phyloP scores from a whole-genome alignment of 2,797 vertebrate genomes.

The Pseudocheirus occidentalis region DNA sequence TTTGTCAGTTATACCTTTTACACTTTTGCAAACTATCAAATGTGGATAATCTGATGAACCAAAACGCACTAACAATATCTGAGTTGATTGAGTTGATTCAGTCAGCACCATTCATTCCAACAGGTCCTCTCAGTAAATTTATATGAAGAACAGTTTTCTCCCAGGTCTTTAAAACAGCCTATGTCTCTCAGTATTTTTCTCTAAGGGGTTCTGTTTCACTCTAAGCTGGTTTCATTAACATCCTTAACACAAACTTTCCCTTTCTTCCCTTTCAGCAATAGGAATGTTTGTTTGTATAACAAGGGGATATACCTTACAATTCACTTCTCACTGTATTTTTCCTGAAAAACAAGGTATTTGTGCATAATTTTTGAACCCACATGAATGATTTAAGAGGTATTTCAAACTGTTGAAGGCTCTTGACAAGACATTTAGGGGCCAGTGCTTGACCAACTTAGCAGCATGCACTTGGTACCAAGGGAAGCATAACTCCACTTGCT shows the following conservation, averaged over 20 bases:
- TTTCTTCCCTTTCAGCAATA: neutral
- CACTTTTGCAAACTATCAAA: neutral
- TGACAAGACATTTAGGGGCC: neutral
- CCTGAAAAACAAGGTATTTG: neutral
- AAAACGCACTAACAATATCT: neutral
- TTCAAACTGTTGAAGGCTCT: neutral
- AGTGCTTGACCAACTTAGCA: neutral
- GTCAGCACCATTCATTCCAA: neutral
- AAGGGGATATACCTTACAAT: neutral
- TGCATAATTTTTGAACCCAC: neutral
- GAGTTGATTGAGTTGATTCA: neutral
- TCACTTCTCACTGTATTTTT: neutral
- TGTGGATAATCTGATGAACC: neutral
- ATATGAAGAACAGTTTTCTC: neutral
- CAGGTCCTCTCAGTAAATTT: neutral
- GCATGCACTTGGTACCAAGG: neutral
- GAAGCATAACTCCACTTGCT: constrained; percentile 9
- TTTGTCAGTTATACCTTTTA: neutral
- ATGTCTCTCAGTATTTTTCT: neutral
- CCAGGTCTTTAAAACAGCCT: neutral
- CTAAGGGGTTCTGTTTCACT: neutral
- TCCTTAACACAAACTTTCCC: neutral
- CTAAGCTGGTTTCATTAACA: neutral
- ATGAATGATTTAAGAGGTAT: neutral
- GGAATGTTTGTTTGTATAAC: neutral